A percentile compares a stretch with the other conserved stretches of the same genome.
phyloP scores from a whole-genome alignment of 2,797 vertebrate genomes.

The Sebastes flavidus region DNA sequence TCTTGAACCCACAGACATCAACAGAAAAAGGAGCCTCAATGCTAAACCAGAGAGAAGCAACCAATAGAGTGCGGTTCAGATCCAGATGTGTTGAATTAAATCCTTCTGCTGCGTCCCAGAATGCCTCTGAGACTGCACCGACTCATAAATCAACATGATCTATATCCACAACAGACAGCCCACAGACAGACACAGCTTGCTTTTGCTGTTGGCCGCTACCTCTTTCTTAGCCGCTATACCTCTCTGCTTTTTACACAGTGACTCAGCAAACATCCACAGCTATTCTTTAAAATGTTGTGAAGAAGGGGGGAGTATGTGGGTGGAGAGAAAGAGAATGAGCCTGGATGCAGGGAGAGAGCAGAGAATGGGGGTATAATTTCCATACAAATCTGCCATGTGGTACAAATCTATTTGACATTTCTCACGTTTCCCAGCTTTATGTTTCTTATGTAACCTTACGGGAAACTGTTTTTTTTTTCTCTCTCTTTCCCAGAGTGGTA shows the following conservation, averaged over 20 bases:
- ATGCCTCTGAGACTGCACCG: slow-evolving; percentile 42
- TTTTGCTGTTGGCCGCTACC: slow-evolving; percentile 32
- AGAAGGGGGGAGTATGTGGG: not conserved
- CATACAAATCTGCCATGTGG: slow-evolving; percentile 71
- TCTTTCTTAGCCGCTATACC: slow-evolving; percentile 14
- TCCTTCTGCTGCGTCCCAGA: slow-evolving; percentile 64
- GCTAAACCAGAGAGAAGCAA: slow-evolving; percentile 33
- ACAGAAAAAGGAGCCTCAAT: slow-evolving; percentile 11
- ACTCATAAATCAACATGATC: slow-evolving; percentile 68
- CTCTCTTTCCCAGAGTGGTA: slow-evolving; percentile 10
- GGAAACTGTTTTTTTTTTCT: slow-evolving; percentile 17
- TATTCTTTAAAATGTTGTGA: slow-evolving; percentile 14
- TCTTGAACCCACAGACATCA: not conserved
- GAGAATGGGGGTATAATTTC: slow-evolving; percentile 56
- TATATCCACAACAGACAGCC: slow-evolving; percentile 36
- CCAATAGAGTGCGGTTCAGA: slow-evolving; percentile 24
- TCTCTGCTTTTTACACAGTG: slow-evolving; percentile 44
- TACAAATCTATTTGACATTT: slow-evolving; percentile 65
- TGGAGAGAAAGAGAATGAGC: not conserved
- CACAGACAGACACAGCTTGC: slow-evolving; percentile 29
- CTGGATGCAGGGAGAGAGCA: slow-evolving; percentile 28
- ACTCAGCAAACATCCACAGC: slow-evolving; percentile 59
- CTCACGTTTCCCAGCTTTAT: slow-evolving; percentile 54
- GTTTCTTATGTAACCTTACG: slow-evolving; percentile 54
- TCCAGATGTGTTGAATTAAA: slow-evolving; percentile 77